Conservation (phyloP, 2,888 invertebrate genomes). For the Dicyrtomina minuta region DNA sequence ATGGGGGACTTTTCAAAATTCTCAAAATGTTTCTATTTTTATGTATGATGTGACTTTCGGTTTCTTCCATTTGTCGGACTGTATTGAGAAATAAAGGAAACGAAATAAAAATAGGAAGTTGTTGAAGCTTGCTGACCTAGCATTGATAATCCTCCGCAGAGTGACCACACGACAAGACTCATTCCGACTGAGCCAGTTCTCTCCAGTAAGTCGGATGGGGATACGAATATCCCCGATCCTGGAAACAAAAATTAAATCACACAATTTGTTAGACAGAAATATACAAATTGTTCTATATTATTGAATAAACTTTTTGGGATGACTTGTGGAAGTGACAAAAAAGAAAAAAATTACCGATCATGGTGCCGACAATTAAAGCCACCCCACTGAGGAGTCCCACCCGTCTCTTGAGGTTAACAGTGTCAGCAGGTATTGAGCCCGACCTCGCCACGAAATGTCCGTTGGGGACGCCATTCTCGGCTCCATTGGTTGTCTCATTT, state of each 20-base stretch:
- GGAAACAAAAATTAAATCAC: constrained; percentile 54
- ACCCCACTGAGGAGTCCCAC: constrained; percentile 56
- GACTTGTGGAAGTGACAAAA: neutral
- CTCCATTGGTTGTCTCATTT: constrained; percentile 39
- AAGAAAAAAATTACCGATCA: constrained; percentile 57
- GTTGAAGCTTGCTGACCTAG: constrained; percentile 71
- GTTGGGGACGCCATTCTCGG: constrained; percentile 55
- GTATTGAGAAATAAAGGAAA: too few species aligned
- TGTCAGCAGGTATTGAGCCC: constrained; percentile 91
- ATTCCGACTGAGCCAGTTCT: constrained; percentile 91
- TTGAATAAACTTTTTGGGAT: constrained; percentile 23
- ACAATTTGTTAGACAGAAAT: too few species aligned
- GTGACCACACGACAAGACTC: constrained; percentile 92
- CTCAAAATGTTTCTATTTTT: too few species aligned
- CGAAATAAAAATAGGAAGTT: neutral
- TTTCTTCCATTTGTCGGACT: too few species aligned
- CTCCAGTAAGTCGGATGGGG: constrained; percentile 90
- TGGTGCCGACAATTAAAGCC: constrained; percentile 59
- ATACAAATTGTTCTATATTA: neutral
- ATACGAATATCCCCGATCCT: constrained; percentile 98
- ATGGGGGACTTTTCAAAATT: too few species aligned
- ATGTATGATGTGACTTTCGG: too few species aligned
- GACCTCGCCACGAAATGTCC: constrained; percentile 77
- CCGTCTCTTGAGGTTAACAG: constrained; percentile 96
- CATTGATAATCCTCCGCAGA: constrained; percentile 86